phyloP scores from a whole-genome alignment of 2,113 vertebrate species.

The Cacatua alba region DNA sequence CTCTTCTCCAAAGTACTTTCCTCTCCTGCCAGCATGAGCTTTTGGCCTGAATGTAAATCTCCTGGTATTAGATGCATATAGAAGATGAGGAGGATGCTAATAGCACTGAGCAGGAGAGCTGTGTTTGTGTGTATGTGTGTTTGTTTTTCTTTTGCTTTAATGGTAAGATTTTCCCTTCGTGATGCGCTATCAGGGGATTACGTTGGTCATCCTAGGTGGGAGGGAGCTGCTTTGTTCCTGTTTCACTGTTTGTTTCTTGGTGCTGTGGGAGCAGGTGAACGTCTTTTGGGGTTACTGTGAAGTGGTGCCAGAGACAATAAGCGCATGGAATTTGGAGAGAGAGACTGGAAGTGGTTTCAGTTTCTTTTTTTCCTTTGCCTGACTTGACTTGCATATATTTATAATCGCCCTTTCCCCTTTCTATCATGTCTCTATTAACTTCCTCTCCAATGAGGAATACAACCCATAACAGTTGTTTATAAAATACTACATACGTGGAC shows the following conservation, averaged over 20 bases:
- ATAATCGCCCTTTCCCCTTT: not conserved
- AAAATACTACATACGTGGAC: not conserved
- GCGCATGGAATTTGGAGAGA: not conserved
- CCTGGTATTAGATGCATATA: constrained; percentile 12
- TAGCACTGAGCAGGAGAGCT: not conserved
- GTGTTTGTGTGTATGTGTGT: not conserved
- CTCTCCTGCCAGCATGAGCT: constrained; percentile 48
- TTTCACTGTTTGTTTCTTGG: constrained; percentile 19
- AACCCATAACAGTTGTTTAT: not conserved
- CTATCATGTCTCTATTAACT: not conserved
- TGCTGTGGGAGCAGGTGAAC: constrained; percentile 43
- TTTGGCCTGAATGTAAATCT: constrained; percentile 65
- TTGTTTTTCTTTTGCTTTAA: constrained; percentile 28
- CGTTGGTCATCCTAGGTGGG: not conserved
- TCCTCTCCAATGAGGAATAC: not conserved
- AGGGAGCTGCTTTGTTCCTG: constrained; percentile 25
- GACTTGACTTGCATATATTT: constrained; percentile 16
- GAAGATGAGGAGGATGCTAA: constrained; percentile 27
- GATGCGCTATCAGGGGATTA: not conserved
- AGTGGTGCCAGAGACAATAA: constrained; percentile 11
- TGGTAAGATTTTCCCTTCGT: not conserved
- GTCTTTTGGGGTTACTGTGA: constrained; percentile 35
- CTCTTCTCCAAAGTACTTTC: constrained; percentile 51
- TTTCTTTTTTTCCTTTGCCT: not conserved
- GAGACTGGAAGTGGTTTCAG: constrained; percentile 44